phyloP scores from a whole-genome alignment of 2,113 vertebrate species.

The Calcarius ornatus region DNA sequence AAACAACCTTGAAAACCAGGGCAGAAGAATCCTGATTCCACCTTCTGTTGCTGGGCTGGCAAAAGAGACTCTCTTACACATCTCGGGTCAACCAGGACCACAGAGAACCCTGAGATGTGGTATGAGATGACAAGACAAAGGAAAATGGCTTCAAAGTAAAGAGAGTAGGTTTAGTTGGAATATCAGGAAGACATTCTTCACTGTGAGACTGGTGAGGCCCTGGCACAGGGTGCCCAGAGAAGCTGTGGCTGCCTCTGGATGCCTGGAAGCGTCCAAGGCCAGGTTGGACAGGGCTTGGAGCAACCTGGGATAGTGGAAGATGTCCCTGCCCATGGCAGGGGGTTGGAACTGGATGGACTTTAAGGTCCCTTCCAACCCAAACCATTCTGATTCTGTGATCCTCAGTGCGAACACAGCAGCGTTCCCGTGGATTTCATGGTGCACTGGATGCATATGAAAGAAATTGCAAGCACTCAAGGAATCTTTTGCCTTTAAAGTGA shows the following conservation, averaged over 20 bases:
- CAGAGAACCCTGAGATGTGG: too few relatives aligned
- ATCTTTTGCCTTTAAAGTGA: background rate
- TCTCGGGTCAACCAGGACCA: too few relatives aligned
- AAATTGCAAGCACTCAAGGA: background rate
- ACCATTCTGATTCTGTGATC: background rate
- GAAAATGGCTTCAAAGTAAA: background rate
- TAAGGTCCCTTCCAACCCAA: background rate
- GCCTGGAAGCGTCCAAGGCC: background rate
- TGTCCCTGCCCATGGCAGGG: background rate
- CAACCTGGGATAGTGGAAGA: fast-evolving
- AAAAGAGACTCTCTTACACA: too few relatives aligned
- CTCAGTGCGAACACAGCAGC: background rate
- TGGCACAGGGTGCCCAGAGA: background rate
- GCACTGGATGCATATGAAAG: background rate
- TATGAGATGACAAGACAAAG: background rate
- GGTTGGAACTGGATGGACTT: background rate
- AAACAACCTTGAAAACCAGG: too few relatives aligned
- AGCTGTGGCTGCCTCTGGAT: background rate
- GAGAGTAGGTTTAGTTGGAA: background rate
- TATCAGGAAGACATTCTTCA: background rate
- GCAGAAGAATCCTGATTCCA: too few relatives aligned
- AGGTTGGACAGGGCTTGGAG: fast-evolving
- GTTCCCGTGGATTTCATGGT: background rate
- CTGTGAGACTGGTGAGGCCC: background rate
- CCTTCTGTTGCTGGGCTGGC: too few relatives aligned